Conservation (phyloP, 2,797 vertebrate species). For the Catharus ustulatus region DNA sequence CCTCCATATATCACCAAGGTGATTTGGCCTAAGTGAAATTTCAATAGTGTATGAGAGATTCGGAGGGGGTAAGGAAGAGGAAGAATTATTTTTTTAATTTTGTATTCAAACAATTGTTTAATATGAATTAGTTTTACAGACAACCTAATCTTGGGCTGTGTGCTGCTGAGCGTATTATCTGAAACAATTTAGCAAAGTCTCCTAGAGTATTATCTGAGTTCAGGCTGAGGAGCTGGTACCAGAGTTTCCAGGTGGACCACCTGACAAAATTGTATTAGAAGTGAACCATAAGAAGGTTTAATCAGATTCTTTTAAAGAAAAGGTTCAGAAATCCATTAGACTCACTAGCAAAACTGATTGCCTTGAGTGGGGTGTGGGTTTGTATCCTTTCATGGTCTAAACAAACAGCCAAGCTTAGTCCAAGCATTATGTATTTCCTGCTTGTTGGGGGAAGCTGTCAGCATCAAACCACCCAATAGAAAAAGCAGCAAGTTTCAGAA, state of each 20-base stretch:
- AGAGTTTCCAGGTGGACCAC: neutral
- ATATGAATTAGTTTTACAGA: neutral
- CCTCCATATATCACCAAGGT: neutral
- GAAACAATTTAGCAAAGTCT: neutral
- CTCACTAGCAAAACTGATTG: neutral
- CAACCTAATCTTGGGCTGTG: neutral
- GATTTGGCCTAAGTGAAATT: neutral
- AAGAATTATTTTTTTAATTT: neutral
- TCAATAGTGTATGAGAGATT: neutral
- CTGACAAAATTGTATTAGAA: conserved; percentile 1
- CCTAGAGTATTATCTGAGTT: neutral
- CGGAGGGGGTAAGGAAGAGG: neutral
- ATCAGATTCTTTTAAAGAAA: conserved; percentile 8
- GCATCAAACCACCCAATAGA: neutral
- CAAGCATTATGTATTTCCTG: neutral
- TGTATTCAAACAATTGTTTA: neutral
- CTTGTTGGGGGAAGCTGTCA: neutral
- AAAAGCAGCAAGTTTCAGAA: neutral
- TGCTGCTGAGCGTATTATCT: neutral
- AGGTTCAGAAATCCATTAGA: neutral
- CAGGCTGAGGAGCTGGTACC: neutral
- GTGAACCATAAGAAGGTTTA: neutral
- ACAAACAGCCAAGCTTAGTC: neutral
- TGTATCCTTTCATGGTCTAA: neutral
- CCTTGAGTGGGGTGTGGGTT: neutral